Evolutionary conservation across 92 coral and sea anemone genomes (phyloP).

Genomic region (Umimayanthus chanpuru): DNA sequence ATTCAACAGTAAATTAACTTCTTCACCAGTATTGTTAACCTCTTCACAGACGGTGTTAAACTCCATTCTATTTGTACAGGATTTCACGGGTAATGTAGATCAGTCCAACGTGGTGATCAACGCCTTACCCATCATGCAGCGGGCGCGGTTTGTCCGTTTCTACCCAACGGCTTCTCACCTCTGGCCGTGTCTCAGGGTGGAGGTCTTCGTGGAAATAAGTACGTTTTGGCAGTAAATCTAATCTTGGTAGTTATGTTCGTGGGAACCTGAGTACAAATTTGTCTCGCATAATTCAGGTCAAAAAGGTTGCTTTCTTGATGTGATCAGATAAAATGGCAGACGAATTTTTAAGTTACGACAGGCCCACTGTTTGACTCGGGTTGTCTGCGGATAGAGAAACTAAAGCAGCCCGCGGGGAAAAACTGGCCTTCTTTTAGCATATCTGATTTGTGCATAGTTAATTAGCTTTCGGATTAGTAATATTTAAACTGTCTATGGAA

Average conservation of each 20-base stretch:
- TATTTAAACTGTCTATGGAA: no score
- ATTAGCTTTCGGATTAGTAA: no score
- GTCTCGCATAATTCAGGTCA: not conserved
- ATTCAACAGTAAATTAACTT: no score
- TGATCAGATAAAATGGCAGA: not conserved
- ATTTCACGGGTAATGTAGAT: slow-evolving; percentile 60
- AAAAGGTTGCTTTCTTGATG: not conserved
- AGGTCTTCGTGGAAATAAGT: no score
- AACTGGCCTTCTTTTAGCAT: no score
- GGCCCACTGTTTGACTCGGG: not conserved
- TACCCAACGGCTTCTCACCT: no score
- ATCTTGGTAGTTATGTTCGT: not conserved
- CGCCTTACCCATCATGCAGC: slow-evolving; percentile 18
- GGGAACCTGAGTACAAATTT: not conserved
- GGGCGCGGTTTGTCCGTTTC: slow-evolving; percentile 32
- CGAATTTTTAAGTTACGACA: no score
- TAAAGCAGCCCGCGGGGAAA: no score
- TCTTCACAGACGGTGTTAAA: not conserved
- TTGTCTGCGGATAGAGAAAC: not conserved
- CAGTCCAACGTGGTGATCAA: slow-evolving; percentile 40
- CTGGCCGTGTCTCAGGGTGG: no score
- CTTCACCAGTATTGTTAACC: not conserved
- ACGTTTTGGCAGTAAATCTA: not conserved
- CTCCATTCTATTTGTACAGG: slow-evolving; percentile 28
- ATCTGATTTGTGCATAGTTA: no score